These are phyloP conservation scores for Distichodus sexfasciatus DNA, from an alignment of 2,797 vertebrate species.

Conservation along the genomic window DNA sequence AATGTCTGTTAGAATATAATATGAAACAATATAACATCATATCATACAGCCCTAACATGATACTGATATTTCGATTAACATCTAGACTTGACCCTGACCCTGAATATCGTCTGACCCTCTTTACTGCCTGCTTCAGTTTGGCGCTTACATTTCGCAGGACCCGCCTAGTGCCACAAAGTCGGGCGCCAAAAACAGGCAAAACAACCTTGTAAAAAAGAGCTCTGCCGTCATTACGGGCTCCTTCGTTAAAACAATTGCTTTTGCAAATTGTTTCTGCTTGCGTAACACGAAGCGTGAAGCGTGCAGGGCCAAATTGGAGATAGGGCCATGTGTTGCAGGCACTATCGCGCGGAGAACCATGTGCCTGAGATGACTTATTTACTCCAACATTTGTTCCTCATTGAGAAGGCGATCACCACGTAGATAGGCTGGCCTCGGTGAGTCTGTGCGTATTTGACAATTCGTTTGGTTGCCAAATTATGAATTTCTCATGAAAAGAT, in stretches of 20 bases:
- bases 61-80: too few relatives aligned
- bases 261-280: neutral
- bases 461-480: constrained; percentile 1
- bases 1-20: too few relatives aligned
- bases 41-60: too few relatives aligned
- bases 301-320: neutral
- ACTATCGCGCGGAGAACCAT: constrained; percentile 2
- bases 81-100: too few relatives aligned
- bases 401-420: constrained; percentile 16
- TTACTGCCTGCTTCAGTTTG: too few relatives aligned
- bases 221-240: neutral
- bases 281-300: neutral
- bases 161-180: neutral
- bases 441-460: neutral
- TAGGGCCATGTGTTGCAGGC: neutral
- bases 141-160: too few relatives aligned
- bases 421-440: constrained; percentile 1
- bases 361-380: constrained; percentile 7
- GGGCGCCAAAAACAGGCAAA: neutral
- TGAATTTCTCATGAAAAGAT: too few relatives aligned
- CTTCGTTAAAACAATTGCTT: constrained; percentile 19
- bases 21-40: too few relatives aligned
- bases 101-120: too few relatives aligned
- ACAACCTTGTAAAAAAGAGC: constrained; percentile 2
- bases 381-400: constrained; percentile 33